Base-by-base conservation (phyloP, 1,140 invertebrate genomes). In the Notospermus geniculatus region DNA sequence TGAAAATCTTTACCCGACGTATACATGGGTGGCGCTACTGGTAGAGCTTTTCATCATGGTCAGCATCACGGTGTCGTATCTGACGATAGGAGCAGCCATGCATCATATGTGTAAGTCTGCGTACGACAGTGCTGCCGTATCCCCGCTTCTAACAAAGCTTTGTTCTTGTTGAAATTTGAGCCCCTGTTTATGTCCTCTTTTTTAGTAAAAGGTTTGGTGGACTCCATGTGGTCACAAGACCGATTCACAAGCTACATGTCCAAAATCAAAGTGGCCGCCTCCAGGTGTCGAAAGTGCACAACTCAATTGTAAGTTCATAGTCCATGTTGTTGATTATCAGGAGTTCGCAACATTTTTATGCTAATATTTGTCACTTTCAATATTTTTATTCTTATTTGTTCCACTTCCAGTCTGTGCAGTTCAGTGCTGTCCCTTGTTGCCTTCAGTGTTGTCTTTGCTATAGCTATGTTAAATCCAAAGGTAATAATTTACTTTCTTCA, bases 1-100 rank as follows among this genome's bases (percentile, higher is more conserved):
- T 23, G 60, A 71, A 19, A 45, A 67, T 43, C 56, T 69, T 25
- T 75, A 77, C 61, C 75, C 77, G 27, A 27, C 50, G 9, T 77
- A 72, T 52, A 60, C 61, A 13, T 79, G 75, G 73, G 73, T 79
- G 15, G 75, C 77, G 1, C 56, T 75, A 7, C 56, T 78, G 22
- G 70, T 79, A 7, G 71, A 79, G 54, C 41, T 76, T 9, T 79
- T 79, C 61, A 79, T 79, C 7, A 62, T 78, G 52, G 67, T 78
- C 63, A 77, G 74, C 61, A 79, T 78, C 17, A 76, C 74, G 5
- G 77, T 79, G 1, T 79, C 77, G 1, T 79, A 69, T 56, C 71
- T 79, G 15, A 76, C 74, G 2, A 74, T 74, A 13, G 77, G 77
- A 30, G 71, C 72, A 17, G 74, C 75, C 1, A 57, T 78, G 32